A percentile compares a stretch with the other conserved stretches of the same genome.
Evolutionary conservation across 2,888 invertebrate species (phyloP).

Genomic region (Chrysolina americana): DNA sequence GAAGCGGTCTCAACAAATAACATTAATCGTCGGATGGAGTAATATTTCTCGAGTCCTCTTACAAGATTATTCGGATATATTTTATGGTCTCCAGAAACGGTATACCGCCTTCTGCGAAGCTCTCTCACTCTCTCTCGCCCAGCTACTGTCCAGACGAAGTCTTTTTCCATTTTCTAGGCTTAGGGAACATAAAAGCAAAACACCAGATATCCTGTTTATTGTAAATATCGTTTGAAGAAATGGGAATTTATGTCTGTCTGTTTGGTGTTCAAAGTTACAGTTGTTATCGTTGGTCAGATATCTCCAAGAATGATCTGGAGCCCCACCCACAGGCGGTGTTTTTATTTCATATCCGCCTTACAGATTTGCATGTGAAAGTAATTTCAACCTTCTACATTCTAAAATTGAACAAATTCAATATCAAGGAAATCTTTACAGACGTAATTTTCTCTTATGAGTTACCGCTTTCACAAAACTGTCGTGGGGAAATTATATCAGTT

Average conservation of each 20-base stretch:
- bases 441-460: too few relatives aligned
- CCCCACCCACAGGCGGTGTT: too few relatives aligned
- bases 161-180: conserved; percentile 13
- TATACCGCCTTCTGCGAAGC: conserved; percentile 35
- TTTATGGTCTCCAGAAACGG: conserved; percentile 43
- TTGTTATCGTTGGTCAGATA: background rate
- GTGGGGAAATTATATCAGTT: too few relatives aligned
- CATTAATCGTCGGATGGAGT: conserved; percentile 39
- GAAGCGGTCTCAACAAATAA: conserved; percentile 42
- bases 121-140: conserved; percentile 16
- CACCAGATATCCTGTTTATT: conserved; percentile 16
- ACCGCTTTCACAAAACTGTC: too few relatives aligned
- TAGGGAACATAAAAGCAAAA: conserved; percentile 11
- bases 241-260: background rate
- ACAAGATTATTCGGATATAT: conserved; percentile 47
- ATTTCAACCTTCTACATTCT: too few relatives aligned
- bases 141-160: conserved; percentile 12
- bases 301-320: background rate
- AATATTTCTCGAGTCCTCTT: conserved; percentile 45
- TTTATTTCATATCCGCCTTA: too few relatives aligned
- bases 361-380: too few relatives aligned
- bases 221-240: conserved; percentile 3
- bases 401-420: too few relatives aligned
- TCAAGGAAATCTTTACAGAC: too few relatives aligned
- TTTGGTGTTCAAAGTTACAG: background rate